Percentiles rank a stretch among this genome's conserved stretches.
Evolutionary conservation across 1,140 invertebrate genomes (phyloP).

Genomic region (Physella acuta): DNA sequence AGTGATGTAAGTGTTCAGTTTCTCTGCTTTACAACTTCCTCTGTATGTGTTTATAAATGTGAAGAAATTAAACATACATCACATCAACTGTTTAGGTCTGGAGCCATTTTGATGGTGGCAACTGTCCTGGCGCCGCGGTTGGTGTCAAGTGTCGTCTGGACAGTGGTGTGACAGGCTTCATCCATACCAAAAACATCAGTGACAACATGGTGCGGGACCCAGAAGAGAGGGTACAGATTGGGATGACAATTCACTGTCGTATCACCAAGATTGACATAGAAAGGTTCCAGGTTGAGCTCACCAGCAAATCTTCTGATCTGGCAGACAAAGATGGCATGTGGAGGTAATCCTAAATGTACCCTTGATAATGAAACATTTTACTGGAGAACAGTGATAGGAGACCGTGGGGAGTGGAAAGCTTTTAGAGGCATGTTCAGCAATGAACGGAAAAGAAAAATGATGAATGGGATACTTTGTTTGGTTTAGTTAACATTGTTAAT

Average conservation of each 20-base stretch:
- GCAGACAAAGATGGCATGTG: conserved; percentile 87
- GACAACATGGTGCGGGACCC: conserved; percentile 92
- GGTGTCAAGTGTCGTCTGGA: conserved; percentile 88
- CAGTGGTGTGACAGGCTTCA: conserved; percentile 92
- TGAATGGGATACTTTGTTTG: not conserved
- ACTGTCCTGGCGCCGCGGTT: conserved; percentile 91
- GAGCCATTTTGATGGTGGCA: conserved; percentile 95
- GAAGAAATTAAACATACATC: not conserved
- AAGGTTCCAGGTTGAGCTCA: conserved; percentile 89
- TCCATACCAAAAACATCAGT: conserved; percentile 92
- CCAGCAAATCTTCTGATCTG: conserved; percentile 90
- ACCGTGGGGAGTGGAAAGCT: too few species aligned
- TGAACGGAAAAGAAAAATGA: too few species aligned
- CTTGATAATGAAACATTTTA: not conserved
- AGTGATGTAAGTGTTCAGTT: conserved; percentile 70
- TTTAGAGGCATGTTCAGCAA: too few species aligned
- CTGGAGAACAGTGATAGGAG: too few species aligned
- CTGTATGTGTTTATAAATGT: not conserved
- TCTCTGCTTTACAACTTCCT: not conserved
- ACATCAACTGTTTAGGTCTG: conserved; percentile 69
- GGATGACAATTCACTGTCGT: conserved; percentile 80
- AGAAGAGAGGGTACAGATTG: conserved; percentile 78
- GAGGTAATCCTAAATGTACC: conserved; percentile 65
- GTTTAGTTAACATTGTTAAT: not conserved
- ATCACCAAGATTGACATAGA: conserved; percentile 95